Percentiles rank a stretch among this genome's conserved stretches.
Evolutionary conservation across 2,113 vertebrate genomes (phyloP).

Genomic region (Trochalopteron elliotii): DNA sequence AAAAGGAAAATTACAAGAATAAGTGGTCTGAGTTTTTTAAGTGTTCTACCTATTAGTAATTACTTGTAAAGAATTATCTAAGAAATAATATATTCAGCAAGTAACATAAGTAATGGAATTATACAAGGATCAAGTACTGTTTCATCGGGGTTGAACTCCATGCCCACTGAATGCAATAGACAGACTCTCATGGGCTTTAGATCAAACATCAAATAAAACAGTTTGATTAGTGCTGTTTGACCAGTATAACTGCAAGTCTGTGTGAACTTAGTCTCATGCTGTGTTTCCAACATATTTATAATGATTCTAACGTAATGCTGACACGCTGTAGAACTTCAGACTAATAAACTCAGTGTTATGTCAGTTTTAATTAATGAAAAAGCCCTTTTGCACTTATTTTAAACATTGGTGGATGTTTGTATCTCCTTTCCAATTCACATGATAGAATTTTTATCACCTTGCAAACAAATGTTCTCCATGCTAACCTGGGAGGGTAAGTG

Average conservation of each 20-base stretch:
- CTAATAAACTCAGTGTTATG: neutral
- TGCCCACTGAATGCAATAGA: neutral
- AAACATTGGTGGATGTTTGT: neutral
- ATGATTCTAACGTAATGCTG: neutral
- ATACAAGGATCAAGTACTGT: neutral
- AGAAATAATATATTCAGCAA: neutral
- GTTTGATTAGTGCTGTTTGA: conserved; percentile 18
- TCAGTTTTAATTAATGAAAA: neutral
- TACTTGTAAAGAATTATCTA: neutral
- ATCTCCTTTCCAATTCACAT: neutral
- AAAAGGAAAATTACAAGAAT: neutral
- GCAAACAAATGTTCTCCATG: neutral
- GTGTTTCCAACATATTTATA: neutral
- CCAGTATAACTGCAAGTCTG: neutral
- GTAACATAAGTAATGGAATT: neutral
- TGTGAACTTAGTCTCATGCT: neutral
- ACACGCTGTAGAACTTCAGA: neutral
- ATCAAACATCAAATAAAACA: conserved; percentile 5
- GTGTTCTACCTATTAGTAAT: neutral
- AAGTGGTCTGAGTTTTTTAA: neutral
- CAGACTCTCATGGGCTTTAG: neutral
- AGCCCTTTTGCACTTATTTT: neutral
- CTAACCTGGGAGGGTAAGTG: neutral
- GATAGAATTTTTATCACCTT: neutral
- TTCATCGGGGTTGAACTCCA: neutral